Conservation (phyloP, 2,113 vertebrate genomes). For the Chaenogobius annularis region DNA sequence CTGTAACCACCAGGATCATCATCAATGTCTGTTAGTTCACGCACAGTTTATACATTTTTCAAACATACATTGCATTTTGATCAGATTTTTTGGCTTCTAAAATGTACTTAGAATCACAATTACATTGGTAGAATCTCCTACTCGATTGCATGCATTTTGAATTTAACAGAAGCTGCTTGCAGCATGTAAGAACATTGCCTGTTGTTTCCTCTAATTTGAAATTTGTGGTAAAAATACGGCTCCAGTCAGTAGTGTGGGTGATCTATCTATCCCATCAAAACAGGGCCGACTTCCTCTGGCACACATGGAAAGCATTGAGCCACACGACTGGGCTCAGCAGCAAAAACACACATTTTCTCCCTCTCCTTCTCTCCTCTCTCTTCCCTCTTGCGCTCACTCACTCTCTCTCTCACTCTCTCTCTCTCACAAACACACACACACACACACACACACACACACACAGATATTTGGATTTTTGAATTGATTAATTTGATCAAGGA, state of each 20-base stretch:
- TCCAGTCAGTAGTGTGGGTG: constrained; percentile 26
- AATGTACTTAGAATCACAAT: too few relatives aligned
- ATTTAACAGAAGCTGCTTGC: constrained; percentile 13
- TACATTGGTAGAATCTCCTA: background rate
- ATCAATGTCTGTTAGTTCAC: too few relatives aligned
- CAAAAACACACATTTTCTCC: constrained; percentile 28
- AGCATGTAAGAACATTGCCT: constrained; percentile 34
- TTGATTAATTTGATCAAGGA: too few relatives aligned
- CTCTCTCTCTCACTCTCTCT: constrained; percentile 15
- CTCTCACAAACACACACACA: constrained; percentile 5
- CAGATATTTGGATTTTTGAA: too few relatives aligned
- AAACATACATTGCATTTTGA: too few relatives aligned
- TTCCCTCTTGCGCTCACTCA: background rate
- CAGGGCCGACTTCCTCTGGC: constrained; percentile 36
- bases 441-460: constrained; percentile 1
- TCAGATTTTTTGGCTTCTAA: too few relatives aligned
- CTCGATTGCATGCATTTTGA: background rate
- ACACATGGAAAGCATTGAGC: constrained; percentile 68
- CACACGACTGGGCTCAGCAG: constrained; percentile 36
- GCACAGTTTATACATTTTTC: too few relatives aligned
- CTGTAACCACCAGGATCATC: too few relatives aligned
- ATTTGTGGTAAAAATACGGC: constrained; percentile 43
- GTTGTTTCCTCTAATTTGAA: constrained; percentile 46
- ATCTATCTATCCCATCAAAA: constrained; percentile 66
- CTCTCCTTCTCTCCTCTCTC: background rate